Evolutionary conservation across 2,888 invertebrate genomes (phyloP), one percentile per base, ranked within the genome.

Genomic region (Selenia dentaria): DNA sequence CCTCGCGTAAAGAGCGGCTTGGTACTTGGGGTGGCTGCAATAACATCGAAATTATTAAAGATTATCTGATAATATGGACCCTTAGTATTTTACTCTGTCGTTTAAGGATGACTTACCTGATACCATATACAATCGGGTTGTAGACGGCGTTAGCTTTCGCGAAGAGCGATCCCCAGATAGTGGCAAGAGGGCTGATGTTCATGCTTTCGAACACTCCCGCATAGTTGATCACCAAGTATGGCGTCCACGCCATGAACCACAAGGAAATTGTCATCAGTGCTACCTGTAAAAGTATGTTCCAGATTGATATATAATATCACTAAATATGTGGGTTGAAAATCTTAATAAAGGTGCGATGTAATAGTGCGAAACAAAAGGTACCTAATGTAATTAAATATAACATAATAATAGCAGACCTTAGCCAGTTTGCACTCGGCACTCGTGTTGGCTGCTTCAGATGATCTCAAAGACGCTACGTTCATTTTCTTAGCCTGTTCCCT

Each of bases 201-300:
- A 92, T 91, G 44, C 93, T 92, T 65, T 95, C 94, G 70, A 96
- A 96, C 42, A 96, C 93, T 28, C 97, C 97, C 52, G 94, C 90
- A 71, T 92, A 95, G 81, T 97, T 96, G 71, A 97, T 95, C 39
- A 96, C 93, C 57, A 96, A 85, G 71, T 97, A 97, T 5, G 97
- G 97, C 13, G 96, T 96, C 98, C 98, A 98, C 33, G 97, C 97
- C 92, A 96, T 93, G 89, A 97, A 95, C 96, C 97, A 98, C 59
- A 97, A 85, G 0, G 95, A 93, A 67, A 98, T 96, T 51, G 97
- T 97, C 92, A 96, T 96, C 72, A 98, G 89, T 39, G 98, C 97
- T 40, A 98, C 95, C 93, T 94, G 59, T 6, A 57, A 55, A 8
- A 24, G 27, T 18, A 33, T 22, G 8, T 16, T 16, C 2, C 16